Evolutionary conservation across 2,888 invertebrate genomes (phyloP).

Genomic region (Synanthedon tipuliformis): DNA sequence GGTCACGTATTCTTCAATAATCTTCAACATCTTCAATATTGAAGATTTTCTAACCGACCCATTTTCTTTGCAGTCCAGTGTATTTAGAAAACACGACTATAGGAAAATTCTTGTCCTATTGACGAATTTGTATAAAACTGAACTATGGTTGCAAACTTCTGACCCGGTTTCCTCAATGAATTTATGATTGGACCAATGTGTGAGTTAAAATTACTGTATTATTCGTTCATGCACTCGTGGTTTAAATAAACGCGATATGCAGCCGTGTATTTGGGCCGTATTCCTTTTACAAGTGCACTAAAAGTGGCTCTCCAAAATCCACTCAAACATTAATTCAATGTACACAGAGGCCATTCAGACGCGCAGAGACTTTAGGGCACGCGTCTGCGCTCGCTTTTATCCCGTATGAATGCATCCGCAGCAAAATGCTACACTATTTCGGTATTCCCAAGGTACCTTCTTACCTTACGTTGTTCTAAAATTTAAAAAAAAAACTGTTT

Average conservation of each 20-base stretch:
- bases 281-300: not conserved
- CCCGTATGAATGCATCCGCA: not conserved
- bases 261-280: not conserved
- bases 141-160: too few relatives aligned
- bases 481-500: too few relatives aligned
- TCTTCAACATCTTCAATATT: too few relatives aligned
- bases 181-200: too few relatives aligned
- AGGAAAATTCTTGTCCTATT: too few relatives aligned
- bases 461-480: not conserved
- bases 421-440: not conserved
- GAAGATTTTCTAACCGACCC: too few relatives aligned
- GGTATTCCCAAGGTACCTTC: not conserved
- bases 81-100: too few relatives aligned
- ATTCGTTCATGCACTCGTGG: not conserved
- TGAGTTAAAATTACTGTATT: too few relatives aligned
- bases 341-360: constrained; percentile 17
- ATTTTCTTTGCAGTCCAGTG: too few relatives aligned
- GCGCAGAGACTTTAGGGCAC: constrained; percentile 9
- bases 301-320: constrained; percentile 14
- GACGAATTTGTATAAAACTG: too few relatives aligned
- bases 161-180: too few relatives aligned
- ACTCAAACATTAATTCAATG: constrained; percentile 25
- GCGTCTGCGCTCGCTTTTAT: not conserved
- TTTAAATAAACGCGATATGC: not conserved
- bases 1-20: too few relatives aligned